Base-by-base conservation (phyloP, 2,113 vertebrate genomes). In the Rhadina sibilatrix region DNA sequence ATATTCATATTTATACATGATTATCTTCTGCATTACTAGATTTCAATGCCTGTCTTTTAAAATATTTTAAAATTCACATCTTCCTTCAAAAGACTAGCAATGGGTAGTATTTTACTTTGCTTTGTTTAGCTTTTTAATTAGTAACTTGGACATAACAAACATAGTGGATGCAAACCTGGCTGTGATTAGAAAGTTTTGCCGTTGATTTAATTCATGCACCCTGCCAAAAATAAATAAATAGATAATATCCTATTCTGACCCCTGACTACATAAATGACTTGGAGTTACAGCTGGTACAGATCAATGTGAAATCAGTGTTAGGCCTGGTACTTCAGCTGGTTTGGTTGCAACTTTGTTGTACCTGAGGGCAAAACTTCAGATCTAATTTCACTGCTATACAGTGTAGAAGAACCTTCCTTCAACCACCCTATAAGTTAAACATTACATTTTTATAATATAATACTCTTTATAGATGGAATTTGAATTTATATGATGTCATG, bases 241-340 rank as follows among this genome's bases (percentile, higher is more conserved):
- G 13, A 49, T 25, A 77, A 63, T 14, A 10, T 79, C 38, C 5
- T 61, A 44, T 66, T 79, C 52, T 66, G 12, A 66, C 42, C 31
- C 40, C 12, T 75, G 23, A 40, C 38, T 54, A 52, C 24, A 40
- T 20, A 15, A 83, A 40, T 33, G 30, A 65, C 28, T 49, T 71
- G 12, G 24, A 40, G 15, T 59, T 93, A 54, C 5, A 54, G 24
- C 10, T 75, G 54, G 8, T 56, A 52, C 19, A 83, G 23, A 60
- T 37, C 23, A 42, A 12, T 33, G 31, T 56, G 40, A 74, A 84
- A 78, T 72, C 44, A 59, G 27, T 35, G 28, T 57, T 25, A 12
- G 4, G 5, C 8, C 6, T 27, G 15, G 14, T 71, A 71, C 5
- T 0, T 64, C 47, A 61, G 3, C 17, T 68, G 22, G 17, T 31